phyloP scores from a whole-genome alignment of 2,113 vertebrate genomes.

The Phrynocephalus versicolor region DNA sequence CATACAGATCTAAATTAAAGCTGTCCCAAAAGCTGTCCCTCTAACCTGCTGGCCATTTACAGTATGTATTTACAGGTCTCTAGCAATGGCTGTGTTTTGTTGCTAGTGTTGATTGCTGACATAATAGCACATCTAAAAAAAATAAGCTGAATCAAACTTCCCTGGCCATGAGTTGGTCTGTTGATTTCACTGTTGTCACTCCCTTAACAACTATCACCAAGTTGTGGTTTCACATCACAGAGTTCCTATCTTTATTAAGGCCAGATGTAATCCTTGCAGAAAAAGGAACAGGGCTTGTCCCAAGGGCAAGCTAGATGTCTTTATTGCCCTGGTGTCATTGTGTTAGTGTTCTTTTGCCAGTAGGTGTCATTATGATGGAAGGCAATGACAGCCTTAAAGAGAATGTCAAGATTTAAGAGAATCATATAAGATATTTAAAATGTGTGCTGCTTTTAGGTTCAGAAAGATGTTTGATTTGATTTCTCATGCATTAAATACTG shows the following conservation, averaged over 20 bases:
- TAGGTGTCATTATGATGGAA: constrained; percentile 59
- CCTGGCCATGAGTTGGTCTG: constrained; percentile 53
- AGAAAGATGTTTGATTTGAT: background rate
- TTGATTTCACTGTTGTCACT: constrained; percentile 72
- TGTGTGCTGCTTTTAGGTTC: background rate
- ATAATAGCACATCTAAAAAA: constrained; percentile 46
- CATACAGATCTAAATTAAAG: constrained; percentile 1
- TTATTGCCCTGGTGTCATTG: background rate
- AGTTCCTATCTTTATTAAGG: constrained; percentile 50
- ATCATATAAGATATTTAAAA: background rate
- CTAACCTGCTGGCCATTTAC: constrained; percentile 15
- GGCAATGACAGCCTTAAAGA: background rate
- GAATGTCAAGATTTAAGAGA: background rate
- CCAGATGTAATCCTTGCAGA: constrained; percentile 68
- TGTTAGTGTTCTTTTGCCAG: constrained; percentile 33
- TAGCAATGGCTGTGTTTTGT: constrained; percentile 49
- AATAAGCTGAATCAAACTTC: constrained; percentile 45
- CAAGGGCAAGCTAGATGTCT: background rate
- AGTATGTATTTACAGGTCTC: constrained; percentile 27
- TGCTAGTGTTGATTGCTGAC: constrained; percentile 46
- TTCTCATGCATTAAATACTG: background rate
- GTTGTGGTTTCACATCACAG: constrained; percentile 64
- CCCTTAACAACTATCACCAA: constrained; percentile 72
- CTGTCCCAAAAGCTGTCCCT: constrained; percentile 38
- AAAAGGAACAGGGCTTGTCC: constrained; percentile 54